Evolutionary conservation across 1,140 invertebrate genomes (phyloP), one percentile per base, ranked within the genome.

Genomic region (Brachionus sp.): DNA sequence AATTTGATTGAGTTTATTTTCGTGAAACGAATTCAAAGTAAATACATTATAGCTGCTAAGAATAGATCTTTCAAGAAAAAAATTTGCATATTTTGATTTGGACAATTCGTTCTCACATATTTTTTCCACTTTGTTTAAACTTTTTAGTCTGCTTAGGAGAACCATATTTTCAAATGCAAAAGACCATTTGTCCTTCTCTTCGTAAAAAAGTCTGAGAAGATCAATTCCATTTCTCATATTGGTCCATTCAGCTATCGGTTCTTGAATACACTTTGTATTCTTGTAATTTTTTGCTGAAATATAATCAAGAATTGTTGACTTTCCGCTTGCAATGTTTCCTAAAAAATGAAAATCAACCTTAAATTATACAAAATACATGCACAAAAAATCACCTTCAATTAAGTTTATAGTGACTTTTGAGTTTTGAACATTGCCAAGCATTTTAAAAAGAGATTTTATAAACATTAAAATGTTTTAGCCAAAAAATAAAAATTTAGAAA

Each of bases 301-400:
- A 29, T 80, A 19, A 16, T 80, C 77, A 4, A 80, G 23, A 42
- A 80, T 44, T 66, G 62, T 80, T 44, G 77, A 80, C 29, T 80
- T 80, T 16, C 77, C 77, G 13, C 77, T 62, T 10, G 77, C 77
- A 62, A 80, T 80, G 39, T 80, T 80, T 19, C 77, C 77, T 80
- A 3, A 23, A 37, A 33, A 7, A 42, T 39, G 23, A 57, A 78
- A 57, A 37, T n/a, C 29, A 68, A 13, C 12, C 3, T 25, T 25
- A 64, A 64, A 64, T 64, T 9, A 16, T 29, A 7, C 25, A 33
- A 66, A 33, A 6, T 66, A 12, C 25, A 25, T 33, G 7, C 25
- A 66, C 9, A 5, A 33, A 35, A 66, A 33, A 66, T 66, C 64
- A 70, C 66, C 66, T 70, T 70, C 66, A 19, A 70, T 70, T 13